Conservation (phyloP, 64 coral and sea anemone species). For the Montipora sp. region DNA sequence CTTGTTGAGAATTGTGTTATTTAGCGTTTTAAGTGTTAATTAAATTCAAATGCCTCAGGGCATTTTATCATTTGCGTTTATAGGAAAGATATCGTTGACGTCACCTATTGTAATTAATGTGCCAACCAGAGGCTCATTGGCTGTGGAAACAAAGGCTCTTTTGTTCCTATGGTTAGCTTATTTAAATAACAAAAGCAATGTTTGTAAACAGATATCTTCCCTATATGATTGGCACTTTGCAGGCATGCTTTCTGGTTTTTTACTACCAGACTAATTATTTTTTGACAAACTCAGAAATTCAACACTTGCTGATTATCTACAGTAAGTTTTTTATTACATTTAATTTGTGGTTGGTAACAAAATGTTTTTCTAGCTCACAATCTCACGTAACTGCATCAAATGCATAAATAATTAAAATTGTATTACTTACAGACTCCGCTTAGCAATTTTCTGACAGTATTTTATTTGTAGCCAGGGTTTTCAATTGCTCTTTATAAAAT, state of each 20-base stretch:
- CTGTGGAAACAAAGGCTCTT: no score
- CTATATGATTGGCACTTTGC: no score
- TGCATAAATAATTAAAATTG: slow-evolving; percentile 4
- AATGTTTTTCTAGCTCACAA: background rate
- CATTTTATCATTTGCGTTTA: background rate
- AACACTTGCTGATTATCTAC: background rate
- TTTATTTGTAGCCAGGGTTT: no score
- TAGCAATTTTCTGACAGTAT: no score
- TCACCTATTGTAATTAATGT: no score
- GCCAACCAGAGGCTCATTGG: no score
- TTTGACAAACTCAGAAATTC: background rate
- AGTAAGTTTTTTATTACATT: background rate
- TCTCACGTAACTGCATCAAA: background rate
- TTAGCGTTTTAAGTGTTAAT: slow-evolving; percentile 6
- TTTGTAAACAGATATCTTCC: no score
- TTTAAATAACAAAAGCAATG: no score
- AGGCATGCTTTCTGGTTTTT: no score
- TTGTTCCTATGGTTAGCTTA: no score
- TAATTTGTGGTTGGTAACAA: background rate
- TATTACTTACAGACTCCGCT: background rate
- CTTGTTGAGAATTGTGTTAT: slow-evolving; percentile 4
- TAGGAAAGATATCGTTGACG: no score
- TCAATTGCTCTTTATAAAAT: no score
- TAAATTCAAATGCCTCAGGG: slow-evolving; percentile 1
- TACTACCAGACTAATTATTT: background rate